Evolutionary conservation across 2,888 invertebrate genomes (phyloP), one percentile per base, ranked within the genome.

Genomic region (Latheticus oryzae): DNA sequence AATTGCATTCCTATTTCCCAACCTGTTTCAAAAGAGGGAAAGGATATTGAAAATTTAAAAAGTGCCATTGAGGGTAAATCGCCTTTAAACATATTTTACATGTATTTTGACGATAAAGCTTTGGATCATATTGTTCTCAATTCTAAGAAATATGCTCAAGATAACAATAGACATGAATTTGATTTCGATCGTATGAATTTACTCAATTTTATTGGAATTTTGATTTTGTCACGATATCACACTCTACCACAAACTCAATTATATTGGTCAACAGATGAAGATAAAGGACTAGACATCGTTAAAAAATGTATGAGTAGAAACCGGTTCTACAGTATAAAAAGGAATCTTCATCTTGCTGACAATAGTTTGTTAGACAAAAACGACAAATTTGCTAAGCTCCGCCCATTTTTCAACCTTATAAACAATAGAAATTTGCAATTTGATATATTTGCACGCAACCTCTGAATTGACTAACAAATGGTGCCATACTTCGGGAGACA

Each of bases 401-500:
- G 50, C 32, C 69, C 61, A 15, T 48, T 69, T 42, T 59, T 67
- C 32, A 59, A 70, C 53, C 24, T 61, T 5, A 24, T 67, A 13
- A 69, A 71, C 45, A 12, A 64, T 50, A 62, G 61, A 47, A 50
- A 52, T 40, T 8, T 64, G 35, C 63, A 68, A 50, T 70, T 59
- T 38, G 66, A 65, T n/a, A 32, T 68, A 23, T 69, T 65, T 63
- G 48, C 61, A 2, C 43, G 62, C 52, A 28, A 62, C 47, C 52
- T 71, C 19, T 67, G 69, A 1, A 67, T 70, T 13, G 69, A 72
- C 55, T 64, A 73, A 38, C 33, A 57, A 50, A 66, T 65, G 64
- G 56, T 66, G 4, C 54, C 63, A 1, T 62, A 63, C 32, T 72
- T 68, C 62, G 69, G 69, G 5, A 16, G 58, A 21, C 70, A 70